phyloP scores from a whole-genome alignment of 2,797 vertebrate species.

The Macropus fuliginosus region DNA sequence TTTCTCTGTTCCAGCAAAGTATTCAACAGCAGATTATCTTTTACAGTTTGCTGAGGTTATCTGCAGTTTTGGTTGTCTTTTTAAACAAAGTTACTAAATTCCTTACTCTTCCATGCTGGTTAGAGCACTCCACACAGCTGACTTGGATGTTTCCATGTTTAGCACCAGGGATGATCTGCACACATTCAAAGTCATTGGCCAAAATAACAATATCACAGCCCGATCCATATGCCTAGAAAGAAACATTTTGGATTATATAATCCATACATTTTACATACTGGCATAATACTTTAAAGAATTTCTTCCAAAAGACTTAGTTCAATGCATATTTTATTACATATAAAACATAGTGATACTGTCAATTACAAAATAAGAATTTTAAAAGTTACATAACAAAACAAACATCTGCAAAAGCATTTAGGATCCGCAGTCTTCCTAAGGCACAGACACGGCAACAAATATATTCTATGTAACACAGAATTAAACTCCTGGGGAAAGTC shows the following conservation, averaged over 20 bases:
- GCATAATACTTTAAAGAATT: neutral
- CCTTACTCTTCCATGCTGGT: constrained; percentile 97
- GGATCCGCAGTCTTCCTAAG: neutral
- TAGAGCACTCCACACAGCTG: constrained; percentile 98
- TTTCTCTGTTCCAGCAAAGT: neutral
- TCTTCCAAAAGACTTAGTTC: neutral
- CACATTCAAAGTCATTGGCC: constrained; percentile 98
- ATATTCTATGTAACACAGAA: constrained; percentile 17
- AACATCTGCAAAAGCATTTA: neutral
- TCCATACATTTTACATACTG: constrained; percentile 23
- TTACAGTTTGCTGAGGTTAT: neutral
- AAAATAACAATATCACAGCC: constrained; percentile 98
- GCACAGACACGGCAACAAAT: constrained; percentile 1
- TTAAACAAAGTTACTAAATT: constrained; percentile 48
- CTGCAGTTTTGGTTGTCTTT: neutral
- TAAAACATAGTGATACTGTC: neutral
- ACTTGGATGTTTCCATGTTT: constrained; percentile 99
- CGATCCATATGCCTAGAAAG: constrained; percentile 95
- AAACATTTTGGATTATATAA: constrained; percentile 64
- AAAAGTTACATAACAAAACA: constrained; percentile 46
- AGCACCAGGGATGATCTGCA: constrained; percentile 99
- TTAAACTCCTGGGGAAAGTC: constrained; percentile 44
- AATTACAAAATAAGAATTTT: constrained; percentile 55
- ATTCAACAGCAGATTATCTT: neutral
- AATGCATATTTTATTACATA: neutral